Evolutionary conservation across 2,797 vertebrate species (phyloP), one percentile per base, ranked within the genome.

Genomic region (Podarcis lilfordi): DNA sequence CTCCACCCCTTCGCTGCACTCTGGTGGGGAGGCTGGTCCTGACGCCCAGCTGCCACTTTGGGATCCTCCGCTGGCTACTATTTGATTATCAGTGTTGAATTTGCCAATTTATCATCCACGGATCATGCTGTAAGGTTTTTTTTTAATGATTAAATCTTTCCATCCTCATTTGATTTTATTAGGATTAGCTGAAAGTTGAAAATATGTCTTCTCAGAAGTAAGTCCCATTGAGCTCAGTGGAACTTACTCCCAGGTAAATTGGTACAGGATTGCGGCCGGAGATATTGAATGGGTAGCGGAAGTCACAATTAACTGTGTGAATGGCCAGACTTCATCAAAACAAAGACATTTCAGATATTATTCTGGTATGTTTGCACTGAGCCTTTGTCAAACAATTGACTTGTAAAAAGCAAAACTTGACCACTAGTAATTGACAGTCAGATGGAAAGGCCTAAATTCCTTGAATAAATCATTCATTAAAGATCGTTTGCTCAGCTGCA

Each of bases 241-340:
- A 29, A 1, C 19, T 59, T 85, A 45, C 17, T 32, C 25, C 50
- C 4, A 23, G 19, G 9, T 78, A 86, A 45, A 45, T 50, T 10
- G n/a, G 21, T 17, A 50, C 27, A 50, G 64, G 29, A 68, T 68
- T 78, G 29, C n/a, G 50, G 71, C 29, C 86, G 66, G 77, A 80
- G 37, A 78, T 87, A 76, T 77, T 83, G 27, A 69, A n/a, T 90
- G 76, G 81, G 23, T 50, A 86, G 55, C 84, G 59, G 25, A 89
- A 78, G 1, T 59, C 55, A 13, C 50, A 85, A 85, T 59, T 61
- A 86, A 81, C 29, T 50, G n/a, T 66, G 91, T 87, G n/a, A 78
- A 10, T 88, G 89, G 88, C 92, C 88, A 95, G 92, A 94, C 86
- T 87, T 71, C 86, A 66, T 27, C 35, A 76, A 86, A 90, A 87